Percentiles rank a stretch among this genome's conserved stretches.
Conservation (phyloP, 2,888 invertebrate genomes). For the Sarcophaga carnaria region DNA sequence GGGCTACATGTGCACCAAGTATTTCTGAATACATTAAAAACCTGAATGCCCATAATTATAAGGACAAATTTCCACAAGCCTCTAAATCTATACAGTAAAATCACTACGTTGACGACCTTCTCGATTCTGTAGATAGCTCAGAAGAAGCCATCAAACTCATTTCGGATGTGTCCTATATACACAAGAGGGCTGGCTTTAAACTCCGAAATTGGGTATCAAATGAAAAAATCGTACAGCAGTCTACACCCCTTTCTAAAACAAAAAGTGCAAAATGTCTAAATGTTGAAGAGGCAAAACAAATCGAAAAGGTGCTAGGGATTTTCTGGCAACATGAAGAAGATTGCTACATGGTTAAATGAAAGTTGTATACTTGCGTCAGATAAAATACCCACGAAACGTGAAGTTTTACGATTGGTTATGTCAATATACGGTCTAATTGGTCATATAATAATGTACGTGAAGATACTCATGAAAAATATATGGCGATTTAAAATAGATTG, state of each 20-base stretch:
- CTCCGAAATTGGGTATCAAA: slow-evolving; percentile 51
- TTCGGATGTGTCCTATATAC: slow-evolving; percentile 9
- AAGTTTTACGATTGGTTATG: slow-evolving; percentile 25
- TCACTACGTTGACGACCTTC: not conserved
- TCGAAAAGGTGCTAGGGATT: slow-evolving; percentile 52
- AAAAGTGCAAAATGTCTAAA: slow-evolving; percentile 22
- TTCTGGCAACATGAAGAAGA: slow-evolving; percentile 55
- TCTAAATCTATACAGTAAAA: not conserved
- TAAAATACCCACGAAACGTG: slow-evolving; percentile 14
- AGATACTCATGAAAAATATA: slow-evolving; percentile 21
- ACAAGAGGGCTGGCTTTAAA: slow-evolving; percentile 37
- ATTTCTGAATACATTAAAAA: no score
- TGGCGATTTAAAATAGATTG: slow-evolving; percentile 11
- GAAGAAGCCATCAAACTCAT: slow-evolving; percentile 6
- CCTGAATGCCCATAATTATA: no score
- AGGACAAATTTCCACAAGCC: no score
- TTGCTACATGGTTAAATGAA: not conserved
- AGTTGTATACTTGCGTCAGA: not conserved
- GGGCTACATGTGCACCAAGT: no score
- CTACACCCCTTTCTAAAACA: not conserved
- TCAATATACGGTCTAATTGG: slow-evolving; percentile 35
- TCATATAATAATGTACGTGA: slow-evolving; percentile 21
- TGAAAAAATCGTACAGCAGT: not conserved
- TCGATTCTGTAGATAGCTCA: not conserved
- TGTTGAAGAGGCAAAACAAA: slow-evolving; percentile 18